Evolutionary conservation across 2,797 vertebrate genomes (phyloP).

Genomic region (Xyrichtys novacula): DNA sequence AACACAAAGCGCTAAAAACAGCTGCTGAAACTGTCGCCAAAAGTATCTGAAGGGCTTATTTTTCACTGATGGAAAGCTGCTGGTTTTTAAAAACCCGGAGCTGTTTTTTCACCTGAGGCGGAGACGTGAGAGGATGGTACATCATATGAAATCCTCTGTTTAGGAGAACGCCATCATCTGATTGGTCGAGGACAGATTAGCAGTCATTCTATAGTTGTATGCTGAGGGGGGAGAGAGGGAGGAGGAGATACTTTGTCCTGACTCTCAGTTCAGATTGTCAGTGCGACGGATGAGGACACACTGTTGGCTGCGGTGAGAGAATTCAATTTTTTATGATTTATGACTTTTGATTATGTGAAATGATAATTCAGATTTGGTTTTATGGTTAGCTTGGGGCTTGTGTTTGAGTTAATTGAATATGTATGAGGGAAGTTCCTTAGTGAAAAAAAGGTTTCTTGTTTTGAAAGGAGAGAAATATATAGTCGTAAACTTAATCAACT

Average conservation of each 20-base stretch:
- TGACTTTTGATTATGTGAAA: background rate
- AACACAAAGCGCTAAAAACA: slow-evolving; percentile 46
- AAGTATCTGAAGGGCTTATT: background rate
- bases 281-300: slow-evolving; percentile 45
- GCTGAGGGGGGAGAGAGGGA: slow-evolving; percentile 37
- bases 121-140: slow-evolving; percentile 12
- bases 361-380: background rate
- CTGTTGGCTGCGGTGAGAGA: slow-evolving; percentile 65
- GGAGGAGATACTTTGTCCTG: slow-evolving; percentile 45
- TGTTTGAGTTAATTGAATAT: too few species aligned
- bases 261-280: slow-evolving; percentile 63
- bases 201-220: slow-evolving; percentile 61
- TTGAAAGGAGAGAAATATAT: background rate
- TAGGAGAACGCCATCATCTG: slow-evolving; percentile 32
- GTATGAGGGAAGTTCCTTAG: too few species aligned
- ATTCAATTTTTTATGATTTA: slow-evolving; percentile 32
- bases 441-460: background rate
- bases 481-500: too few species aligned
- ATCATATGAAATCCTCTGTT: slow-evolving; percentile 45
- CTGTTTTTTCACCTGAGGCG: slow-evolving; percentile 61
- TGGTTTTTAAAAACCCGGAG: slow-evolving; percentile 39
- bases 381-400: slow-evolving; percentile 14
- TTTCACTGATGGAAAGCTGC: background rate
- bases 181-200: slow-evolving; percentile 75
- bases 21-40: slow-evolving; percentile 26